A percentile compares a stretch with the other conserved stretches of the same genome.
phyloP scores from a whole-genome alignment of 2,888 invertebrate genomes.

The Ceramica pisi region DNA sequence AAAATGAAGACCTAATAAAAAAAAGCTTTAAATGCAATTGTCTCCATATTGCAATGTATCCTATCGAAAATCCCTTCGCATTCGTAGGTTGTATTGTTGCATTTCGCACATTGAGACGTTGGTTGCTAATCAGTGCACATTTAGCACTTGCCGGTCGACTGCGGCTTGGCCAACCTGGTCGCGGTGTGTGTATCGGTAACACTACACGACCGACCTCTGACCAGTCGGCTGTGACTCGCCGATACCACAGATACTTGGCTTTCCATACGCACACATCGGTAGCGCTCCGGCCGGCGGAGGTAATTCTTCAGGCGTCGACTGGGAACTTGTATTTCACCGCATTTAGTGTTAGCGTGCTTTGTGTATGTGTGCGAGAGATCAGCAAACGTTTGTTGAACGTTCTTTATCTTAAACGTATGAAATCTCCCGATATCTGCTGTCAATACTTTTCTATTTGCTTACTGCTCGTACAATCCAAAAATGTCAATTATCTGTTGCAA shows the following conservation, averaged over 20 bases:
- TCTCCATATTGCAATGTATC: slow-evolving; percentile 20
- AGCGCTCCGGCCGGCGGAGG: not conserved
- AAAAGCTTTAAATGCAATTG: too few relatives aligned
- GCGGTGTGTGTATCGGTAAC: slow-evolving; percentile 61
- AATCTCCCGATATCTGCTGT: not conserved
- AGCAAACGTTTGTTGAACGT: not conserved
- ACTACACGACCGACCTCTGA: slow-evolving; percentile 50
- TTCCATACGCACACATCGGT: slow-evolving; percentile 19
- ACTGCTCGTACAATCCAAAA: slow-evolving; percentile 12
- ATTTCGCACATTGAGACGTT: slow-evolving; percentile 55
- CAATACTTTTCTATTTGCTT: not conserved
- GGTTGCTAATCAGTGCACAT: slow-evolving; percentile 71
- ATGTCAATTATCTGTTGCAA: slow-evolving; percentile 20
- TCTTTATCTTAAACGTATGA: not conserved
- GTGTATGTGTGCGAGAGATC: not conserved
- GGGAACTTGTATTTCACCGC: slow-evolving; percentile 5
- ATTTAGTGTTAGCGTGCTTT: not conserved
- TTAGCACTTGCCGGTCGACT: slow-evolving; percentile 68
- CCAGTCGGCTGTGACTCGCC: slow-evolving; percentile 60
- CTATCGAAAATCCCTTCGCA: slow-evolving; percentile 13
- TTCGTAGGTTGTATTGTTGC: slow-evolving; percentile 30
- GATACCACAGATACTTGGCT: slow-evolving; percentile 43
- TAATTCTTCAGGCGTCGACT: slow-evolving; percentile 9
- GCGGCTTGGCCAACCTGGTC: slow-evolving; percentile 63
- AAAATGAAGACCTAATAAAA: too few relatives aligned